These are phyloP conservation scores for Cephalopachus bancanus DNA, from an alignment of 2,797 vertebrate genomes.

Conservation along the genomic window DNA sequence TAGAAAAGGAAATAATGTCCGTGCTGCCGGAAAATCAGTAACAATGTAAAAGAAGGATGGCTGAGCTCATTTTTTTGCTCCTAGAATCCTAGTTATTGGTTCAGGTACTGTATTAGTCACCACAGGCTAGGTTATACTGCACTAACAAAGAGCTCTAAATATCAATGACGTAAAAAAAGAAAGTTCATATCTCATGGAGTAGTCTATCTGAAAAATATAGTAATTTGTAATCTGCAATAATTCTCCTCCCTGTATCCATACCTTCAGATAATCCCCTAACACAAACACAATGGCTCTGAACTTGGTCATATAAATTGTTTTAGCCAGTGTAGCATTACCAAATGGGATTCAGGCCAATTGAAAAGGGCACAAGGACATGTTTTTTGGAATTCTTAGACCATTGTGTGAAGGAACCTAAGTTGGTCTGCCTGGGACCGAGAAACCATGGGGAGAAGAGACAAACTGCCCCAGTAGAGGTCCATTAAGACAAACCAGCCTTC, in stretches of 20 bases:
- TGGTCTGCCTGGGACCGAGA: background rate
- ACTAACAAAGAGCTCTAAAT: background rate
- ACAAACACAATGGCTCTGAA: background rate
- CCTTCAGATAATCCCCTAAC: background rate
- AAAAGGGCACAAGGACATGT: background rate
- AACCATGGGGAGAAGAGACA: background rate
- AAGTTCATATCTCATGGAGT: background rate
- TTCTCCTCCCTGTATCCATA: background rate
- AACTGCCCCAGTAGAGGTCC: background rate
- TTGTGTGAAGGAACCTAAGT: background rate
- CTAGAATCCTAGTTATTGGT: background rate
- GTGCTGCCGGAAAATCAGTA: background rate
- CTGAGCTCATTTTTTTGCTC: background rate
- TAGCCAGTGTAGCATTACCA: background rate
- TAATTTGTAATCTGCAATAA: background rate
- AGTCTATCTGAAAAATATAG: background rate
- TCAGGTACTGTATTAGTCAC: background rate
- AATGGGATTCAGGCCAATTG: background rate
- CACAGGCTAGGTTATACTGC: background rate
- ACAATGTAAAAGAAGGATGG: background rate
- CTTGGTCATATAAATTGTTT: background rate
- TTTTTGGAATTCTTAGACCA: slow-evolving; percentile 11
- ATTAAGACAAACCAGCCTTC: background rate
- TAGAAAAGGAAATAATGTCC: background rate
- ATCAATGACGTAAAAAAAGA: background rate